A percentile compares a stretch with the other conserved stretches of the same genome.
These are phyloP conservation scores for Eristalis pertinax DNA, from an alignment of 2,888 invertebrate genomes.

Conservation along the genomic window DNA sequence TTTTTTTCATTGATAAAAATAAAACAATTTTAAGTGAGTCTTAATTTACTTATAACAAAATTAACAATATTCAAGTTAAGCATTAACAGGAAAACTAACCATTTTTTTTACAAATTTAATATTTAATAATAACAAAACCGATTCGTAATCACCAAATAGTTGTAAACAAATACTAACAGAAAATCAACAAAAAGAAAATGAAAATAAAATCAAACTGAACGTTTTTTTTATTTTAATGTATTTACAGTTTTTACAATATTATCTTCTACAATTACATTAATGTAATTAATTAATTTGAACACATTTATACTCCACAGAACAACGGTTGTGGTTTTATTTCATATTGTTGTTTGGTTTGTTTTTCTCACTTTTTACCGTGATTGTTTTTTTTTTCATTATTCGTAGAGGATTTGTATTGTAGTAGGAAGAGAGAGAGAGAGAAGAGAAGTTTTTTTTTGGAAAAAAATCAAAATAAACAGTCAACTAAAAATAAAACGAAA, in stretches of 20 bases:
- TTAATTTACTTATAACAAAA: conserved; percentile 69
- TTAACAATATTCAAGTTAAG: conserved; percentile 68
- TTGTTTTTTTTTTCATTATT: conserved; percentile 30
- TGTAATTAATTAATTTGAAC: conserved; percentile 71
- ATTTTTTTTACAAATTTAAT: conserved; percentile 25
- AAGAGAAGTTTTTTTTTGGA: conserved; percentile 20
- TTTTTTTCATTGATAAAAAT: conserved; percentile 55
- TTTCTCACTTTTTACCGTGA: conserved; percentile 8
- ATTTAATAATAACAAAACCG: conserved; percentile 53
- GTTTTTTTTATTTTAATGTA: conserved; percentile 37
- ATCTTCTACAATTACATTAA: conserved; percentile 67
- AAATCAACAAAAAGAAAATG: conserved; percentile 6
- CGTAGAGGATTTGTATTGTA: conserved; percentile 49
- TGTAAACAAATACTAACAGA: conserved; percentile 8
- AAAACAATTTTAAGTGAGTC: conserved; percentile 64
- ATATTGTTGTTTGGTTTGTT: conserved; percentile 37
- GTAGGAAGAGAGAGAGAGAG: conserved; percentile 5
- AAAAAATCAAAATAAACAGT: neutral
- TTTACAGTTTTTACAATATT: conserved; percentile 71
- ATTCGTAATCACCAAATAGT: conserved; percentile 53
- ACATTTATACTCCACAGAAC: conserved; percentile 71
- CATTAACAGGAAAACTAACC: conserved; percentile 55
- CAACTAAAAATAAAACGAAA: neutral
- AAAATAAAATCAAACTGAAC: conserved; percentile 17
- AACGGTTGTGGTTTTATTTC: conserved; percentile 70